A percentile compares a stretch with the other conserved stretches of the same genome.
These are phyloP conservation scores for Acleris emargana DNA, from an alignment of 2,888 invertebrate genomes.

Conservation along the genomic window DNA sequence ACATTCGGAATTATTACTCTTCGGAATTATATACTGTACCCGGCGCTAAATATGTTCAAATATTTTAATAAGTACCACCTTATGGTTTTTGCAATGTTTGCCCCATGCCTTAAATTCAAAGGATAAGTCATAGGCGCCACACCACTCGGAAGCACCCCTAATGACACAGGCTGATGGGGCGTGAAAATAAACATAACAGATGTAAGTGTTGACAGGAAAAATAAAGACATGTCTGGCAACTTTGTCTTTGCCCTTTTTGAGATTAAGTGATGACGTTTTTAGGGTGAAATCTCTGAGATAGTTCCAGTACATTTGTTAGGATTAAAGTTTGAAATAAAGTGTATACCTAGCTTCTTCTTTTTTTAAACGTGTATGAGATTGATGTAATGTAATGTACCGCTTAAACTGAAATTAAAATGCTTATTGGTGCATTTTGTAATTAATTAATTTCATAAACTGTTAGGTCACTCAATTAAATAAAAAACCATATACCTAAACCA, in stretches of 20 bases:
- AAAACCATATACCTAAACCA: too few species aligned
- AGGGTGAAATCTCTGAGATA: background rate
- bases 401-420: too few species aligned
- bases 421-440: too few species aligned
- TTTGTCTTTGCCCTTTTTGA: slow-evolving; percentile 23
- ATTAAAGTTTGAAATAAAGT: background rate
- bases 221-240: slow-evolving; percentile 18
- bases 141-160: slow-evolving; percentile 35
- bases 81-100: too few species aligned
- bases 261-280: slow-evolving; percentile 23
- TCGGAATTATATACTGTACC: too few species aligned
- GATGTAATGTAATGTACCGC: too few species aligned
- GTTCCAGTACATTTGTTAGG: slow-evolving; percentile 2
- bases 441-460: too few species aligned
- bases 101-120: background rate
- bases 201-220: slow-evolving; percentile 39
- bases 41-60: too few species aligned
- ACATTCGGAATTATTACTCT: too few species aligned
- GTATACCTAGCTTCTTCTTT: background rate
- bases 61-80: too few species aligned
- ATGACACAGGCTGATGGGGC: slow-evolving; percentile 35
- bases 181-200: slow-evolving; percentile 47
- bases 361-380: background rate
- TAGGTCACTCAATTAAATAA: too few species aligned
- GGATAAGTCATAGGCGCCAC: slow-evolving; percentile 29